Base-by-base conservation (phyloP, 2,888 invertebrate genomes). In the Dorcus parallelipipedus region DNA sequence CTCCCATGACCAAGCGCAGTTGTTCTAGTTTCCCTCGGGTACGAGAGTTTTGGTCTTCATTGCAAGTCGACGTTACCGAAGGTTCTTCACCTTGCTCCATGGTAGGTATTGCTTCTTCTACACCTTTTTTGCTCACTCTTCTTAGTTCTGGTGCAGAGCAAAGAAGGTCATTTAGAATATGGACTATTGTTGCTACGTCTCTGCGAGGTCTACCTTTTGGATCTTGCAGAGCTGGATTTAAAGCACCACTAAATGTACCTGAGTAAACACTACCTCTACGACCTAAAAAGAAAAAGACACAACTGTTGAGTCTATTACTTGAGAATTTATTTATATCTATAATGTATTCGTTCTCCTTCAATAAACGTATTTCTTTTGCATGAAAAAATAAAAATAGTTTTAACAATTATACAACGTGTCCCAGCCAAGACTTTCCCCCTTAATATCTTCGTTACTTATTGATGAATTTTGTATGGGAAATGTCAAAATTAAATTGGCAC, bases 221-320 rank as follows among this genome's bases (percentile, higher is more conserved):
- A 79, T 96, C 96, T 80, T 96, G 96, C 50, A 95, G 82, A 47
- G 95, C 93, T 53, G 95, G 96, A 78, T 95, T 96, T 54, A 96
- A 78, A 14, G 95, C 96, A 54, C 96, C 96, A 73, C 95, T 95
- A 79, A 97, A 97, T 61, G 96, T 96, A 64, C 97, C 97, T 9
- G 95, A 96, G 80, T 95, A 97, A 63, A 96, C 93, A 69, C 95
- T 96, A 78, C 93, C 93, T 65, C 95, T 93, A 71, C 95, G 93
- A 76, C 95, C 94, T 77, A 91, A 89, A 93, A 94, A 92, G 70
- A 91, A 91, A 75, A 93, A 20, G 17, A 6, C 7, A 33, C 1
- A 5, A 6, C 26, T 33, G 3, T 6, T 33, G 26, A 33, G 26
- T 33, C 26, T 7, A 33, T 33, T 20, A 14, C 14, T 14, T 14